Conservation (phyloP, 2,797 vertebrate species). For the Onychomys leucogaster region DNA sequence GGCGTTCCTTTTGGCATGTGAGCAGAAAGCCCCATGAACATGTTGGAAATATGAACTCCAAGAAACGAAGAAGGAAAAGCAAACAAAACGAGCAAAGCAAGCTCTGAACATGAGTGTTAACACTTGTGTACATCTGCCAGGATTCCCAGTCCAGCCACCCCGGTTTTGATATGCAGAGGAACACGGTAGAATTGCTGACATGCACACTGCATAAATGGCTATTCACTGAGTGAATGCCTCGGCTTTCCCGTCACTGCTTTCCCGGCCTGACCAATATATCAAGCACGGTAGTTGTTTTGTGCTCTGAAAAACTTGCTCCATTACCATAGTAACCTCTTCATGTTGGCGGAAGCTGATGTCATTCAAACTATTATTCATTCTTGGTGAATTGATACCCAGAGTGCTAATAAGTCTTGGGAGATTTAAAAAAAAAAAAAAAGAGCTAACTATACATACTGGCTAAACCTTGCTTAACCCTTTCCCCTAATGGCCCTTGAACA, state of each 20-base stretch:
- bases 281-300: slow-evolving; percentile 89
- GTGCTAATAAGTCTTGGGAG: slow-evolving; percentile 89
- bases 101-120: slow-evolving; percentile 83
- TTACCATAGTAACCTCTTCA: slow-evolving; percentile 93
- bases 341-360: slow-evolving; percentile 96
- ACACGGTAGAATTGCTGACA: slow-evolving; percentile 82
- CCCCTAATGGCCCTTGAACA: slow-evolving; percentile 36
- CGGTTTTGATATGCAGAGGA: slow-evolving; percentile 85
- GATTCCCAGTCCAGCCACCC: slow-evolving; percentile 84
- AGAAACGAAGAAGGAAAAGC: slow-evolving; percentile 54
- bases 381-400: slow-evolving; percentile 85
- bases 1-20: slow-evolving; percentile 63
- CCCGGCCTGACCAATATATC: slow-evolving; percentile 89
- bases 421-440: slow-evolving; percentile 85
- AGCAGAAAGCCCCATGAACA: slow-evolving; percentile 77
- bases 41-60: slow-evolving; percentile 80
- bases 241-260: slow-evolving; percentile 82
- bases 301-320: slow-evolving; percentile 92
- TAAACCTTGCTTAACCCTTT: slow-evolving; percentile 87
- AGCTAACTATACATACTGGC: slow-evolving; percentile 89
- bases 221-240: slow-evolving; percentile 85
- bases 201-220: slow-evolving; percentile 82
- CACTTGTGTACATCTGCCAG: slow-evolving; percentile 86
- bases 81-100: slow-evolving; percentile 37
- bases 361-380: slow-evolving; percentile 90